Conservation (phyloP, 2,888 invertebrate species). For the Pseudococcus jackbeardsleyi region DNA sequence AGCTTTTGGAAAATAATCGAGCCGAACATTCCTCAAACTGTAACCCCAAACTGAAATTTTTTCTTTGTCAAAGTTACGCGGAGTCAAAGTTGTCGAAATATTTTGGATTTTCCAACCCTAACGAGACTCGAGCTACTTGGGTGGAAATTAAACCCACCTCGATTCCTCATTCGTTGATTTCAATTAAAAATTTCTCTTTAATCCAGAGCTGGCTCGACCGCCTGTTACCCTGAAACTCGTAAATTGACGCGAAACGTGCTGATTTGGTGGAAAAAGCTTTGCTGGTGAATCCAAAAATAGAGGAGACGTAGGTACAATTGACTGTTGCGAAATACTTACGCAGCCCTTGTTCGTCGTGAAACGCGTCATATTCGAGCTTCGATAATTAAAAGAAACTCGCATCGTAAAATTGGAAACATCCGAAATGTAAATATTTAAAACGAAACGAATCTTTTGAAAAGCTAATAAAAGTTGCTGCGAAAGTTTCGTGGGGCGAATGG, state of each 20-base stretch:
- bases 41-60: background rate
- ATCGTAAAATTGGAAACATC: background rate
- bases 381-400: slow-evolving; percentile 13
- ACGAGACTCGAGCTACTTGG: background rate
- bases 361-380: background rate
- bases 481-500: background rate
- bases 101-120: background rate
- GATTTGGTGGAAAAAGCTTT: background rate
- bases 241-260: background rate
- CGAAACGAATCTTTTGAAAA: slow-evolving; percentile 28
- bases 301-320: background rate
- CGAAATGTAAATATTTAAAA: slow-evolving; percentile 19
- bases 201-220: background rate
- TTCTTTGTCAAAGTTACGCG: background rate
- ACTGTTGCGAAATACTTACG: background rate
- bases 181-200: background rate
- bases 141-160: background rate
- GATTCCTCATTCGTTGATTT: background rate
- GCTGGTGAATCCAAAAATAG: background rate
- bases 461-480: background rate
- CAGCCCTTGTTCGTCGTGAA: background rate
- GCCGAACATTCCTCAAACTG: too few species aligned
- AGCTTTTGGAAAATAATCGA: too few species aligned
- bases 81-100: background rate
- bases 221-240: background rate